Conservation (phyloP, 2,888 invertebrate genomes). For the Podotricha telesiphe region DNA sequence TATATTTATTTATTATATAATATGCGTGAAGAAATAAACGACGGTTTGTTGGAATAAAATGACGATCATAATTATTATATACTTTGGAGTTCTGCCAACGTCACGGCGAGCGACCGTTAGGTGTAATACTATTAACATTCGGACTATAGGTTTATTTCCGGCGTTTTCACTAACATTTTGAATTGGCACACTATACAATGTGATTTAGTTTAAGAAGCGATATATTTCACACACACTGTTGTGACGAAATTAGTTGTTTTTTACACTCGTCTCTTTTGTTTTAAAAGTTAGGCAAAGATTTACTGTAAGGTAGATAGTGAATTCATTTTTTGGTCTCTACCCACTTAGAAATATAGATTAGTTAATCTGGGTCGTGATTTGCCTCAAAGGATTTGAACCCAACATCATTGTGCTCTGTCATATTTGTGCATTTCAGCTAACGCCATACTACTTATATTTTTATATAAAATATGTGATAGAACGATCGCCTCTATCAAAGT, state of each 20-base stretch:
- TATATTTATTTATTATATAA: neutral
- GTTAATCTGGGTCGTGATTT: too few species aligned
- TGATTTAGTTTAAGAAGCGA: conserved; percentile 1
- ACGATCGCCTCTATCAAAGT: neutral
- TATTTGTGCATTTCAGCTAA: too few species aligned
- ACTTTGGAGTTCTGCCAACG: conserved; percentile 18
- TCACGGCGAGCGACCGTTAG: conserved; percentile 18
- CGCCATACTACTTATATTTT: too few species aligned
- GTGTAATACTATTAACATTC: conserved; percentile 24
- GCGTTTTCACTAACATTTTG: conserved; percentile 7
- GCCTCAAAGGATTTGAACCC: too few species aligned
- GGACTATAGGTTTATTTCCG: conserved; percentile 19
- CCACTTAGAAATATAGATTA: too few species aligned
- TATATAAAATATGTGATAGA: conserved; percentile 5
- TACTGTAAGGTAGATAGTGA: too few species aligned
- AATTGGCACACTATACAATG: conserved; percentile 13
- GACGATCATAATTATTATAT: conserved; percentile 19
- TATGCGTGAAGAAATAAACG: conserved; percentile 16
- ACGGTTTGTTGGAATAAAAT: conserved; percentile 7
- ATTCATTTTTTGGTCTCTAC: too few species aligned
- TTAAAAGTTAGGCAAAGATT: too few species aligned
- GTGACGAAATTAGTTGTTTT: neutral
- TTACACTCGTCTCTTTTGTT: too few species aligned
- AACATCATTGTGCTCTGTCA: too few species aligned
- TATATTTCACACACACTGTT: conserved; percentile 11